Evolutionary conservation across 2,113 vertebrate species (phyloP), one percentile per base, ranked within the genome.

Genomic region (Corvus hawaiiensis): DNA sequence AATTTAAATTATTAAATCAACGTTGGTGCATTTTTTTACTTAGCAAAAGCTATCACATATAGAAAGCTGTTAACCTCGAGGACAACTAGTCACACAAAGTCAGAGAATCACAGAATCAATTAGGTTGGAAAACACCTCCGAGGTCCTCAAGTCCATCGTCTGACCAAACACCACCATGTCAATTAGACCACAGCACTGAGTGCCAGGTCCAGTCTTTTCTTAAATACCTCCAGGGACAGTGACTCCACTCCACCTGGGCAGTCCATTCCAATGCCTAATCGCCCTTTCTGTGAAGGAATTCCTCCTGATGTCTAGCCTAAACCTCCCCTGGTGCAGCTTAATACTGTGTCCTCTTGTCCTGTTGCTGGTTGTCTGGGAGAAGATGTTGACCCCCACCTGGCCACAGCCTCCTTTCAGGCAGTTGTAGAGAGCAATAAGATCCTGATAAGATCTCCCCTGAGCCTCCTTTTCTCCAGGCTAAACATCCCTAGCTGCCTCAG

Each of bases 321-420:
- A 41, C 14, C 14, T 68, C 4, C n/a, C 11, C n/a, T 39, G 30
- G 37, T 0, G 1, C 54, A 67, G 28, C 20, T 37, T 39, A 37
- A 30, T 27, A 13, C 16, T 26, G 7, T 24, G 23, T 39, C 28
- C 52, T 9, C 33, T 46, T 18, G 13, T 54, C 13, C 54, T 83
- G 15, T 13, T 0, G 0, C 54, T 54, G 16, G 9, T 2, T 26
- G 13, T 5, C 2, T 32, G 20, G 16, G n/a, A 61, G 24, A 61
- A 68, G 39, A 75, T 6, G 8, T 7, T 0, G 1, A 59, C 3
- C 5, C 7, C 2, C 13, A 68, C 7, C 16, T 22, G 20, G n/a
- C 11, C 11, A 75, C 28, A 54, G 21, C 20, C n/a, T 62, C 44
- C 9, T 5, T 75, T 9, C 54, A 75, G 11, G 16, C 1, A n/a